Percentiles rank a stretch among this genome's conserved stretches.
Evolutionary conservation across 1,140 invertebrate genomes (phyloP).

Genomic region (Seison nebaliae): DNA sequence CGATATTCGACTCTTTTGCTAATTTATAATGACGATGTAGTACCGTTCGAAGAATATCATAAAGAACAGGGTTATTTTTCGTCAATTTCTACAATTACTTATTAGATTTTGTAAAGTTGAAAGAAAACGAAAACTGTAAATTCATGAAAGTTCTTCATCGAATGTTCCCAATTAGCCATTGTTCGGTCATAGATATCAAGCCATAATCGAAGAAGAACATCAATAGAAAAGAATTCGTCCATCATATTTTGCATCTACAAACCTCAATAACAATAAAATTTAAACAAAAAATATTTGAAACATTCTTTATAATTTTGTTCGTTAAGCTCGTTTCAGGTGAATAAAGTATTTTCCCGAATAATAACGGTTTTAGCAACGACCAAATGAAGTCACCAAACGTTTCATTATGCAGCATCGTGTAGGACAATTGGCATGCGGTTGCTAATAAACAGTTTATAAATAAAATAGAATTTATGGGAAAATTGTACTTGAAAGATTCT

Average conservation of each 20-base stretch:
- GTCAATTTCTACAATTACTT: neutral
- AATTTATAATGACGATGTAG: too few species aligned
- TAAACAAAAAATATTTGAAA: constrained; percentile 5
- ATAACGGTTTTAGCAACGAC: constrained; percentile 18
- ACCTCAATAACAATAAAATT: constrained; percentile 3
- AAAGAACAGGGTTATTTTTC: too few species aligned
- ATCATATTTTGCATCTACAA: constrained; percentile 9
- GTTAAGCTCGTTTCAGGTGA: constrained; percentile 23
- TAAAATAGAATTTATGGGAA: too few species aligned
- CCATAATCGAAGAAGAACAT: constrained; percentile 3
- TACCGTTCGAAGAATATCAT: too few species aligned
- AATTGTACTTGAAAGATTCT: too few species aligned
- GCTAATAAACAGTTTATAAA: too few species aligned
- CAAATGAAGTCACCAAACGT: too few species aligned
- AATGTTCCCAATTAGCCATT: constrained; percentile 8
- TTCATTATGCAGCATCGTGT: too few species aligned
- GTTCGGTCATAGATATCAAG: constrained; percentile 8
- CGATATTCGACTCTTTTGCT: too few species aligned
- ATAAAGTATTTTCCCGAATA: constrained; percentile 28
- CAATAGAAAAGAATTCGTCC: constrained; percentile 7
- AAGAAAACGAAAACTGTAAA: neutral
- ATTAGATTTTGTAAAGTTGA: neutral
- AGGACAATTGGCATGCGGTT: too few species aligned
- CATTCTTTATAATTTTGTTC: constrained; percentile 19
- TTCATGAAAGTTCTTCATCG: neutral